These are phyloP conservation scores for Macaca mulatta DNA, from an alignment of 2,113 vertebrate genomes.

Conservation along the genomic window DNA sequence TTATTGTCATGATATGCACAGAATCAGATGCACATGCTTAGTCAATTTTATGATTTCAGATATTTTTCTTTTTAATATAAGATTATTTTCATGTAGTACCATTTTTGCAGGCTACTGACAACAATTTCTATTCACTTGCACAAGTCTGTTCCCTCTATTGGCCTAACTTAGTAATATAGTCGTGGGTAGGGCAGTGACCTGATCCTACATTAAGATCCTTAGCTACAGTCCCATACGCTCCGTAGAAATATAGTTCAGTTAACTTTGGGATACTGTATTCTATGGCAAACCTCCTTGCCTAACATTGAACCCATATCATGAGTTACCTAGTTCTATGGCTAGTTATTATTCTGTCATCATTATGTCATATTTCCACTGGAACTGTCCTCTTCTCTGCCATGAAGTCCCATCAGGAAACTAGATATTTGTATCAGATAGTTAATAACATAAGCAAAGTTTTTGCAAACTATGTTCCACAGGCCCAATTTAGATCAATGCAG, in stretches of 20 bases:
- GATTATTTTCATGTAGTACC: not conserved
- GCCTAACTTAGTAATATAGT: not conserved
- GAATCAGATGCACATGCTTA: accelerated
- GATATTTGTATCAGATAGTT: not conserved
- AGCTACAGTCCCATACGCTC: not conserved
- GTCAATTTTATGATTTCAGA: not conserved
- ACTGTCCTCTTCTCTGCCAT: not conserved
- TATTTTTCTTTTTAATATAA: not conserved
- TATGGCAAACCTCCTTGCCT: not conserved
- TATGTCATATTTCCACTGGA: not conserved
- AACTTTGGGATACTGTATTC: not conserved
- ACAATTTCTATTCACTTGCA: not conserved
- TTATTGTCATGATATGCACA: not conserved
- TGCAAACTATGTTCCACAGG: not conserved
- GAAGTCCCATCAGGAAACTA: not conserved
- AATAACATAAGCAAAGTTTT: not conserved
- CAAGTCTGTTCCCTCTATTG: not conserved
- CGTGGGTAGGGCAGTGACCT: not conserved
- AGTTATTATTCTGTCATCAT: not conserved
- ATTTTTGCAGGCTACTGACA: not conserved
- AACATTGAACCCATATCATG: not conserved
- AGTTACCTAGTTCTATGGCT: not conserved
- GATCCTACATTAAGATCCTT: not conserved
- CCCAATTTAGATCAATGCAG: not conserved
- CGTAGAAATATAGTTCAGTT: not conserved